Conservation (phyloP, 2,113 vertebrate species). For the Oryzias melastigma region DNA sequence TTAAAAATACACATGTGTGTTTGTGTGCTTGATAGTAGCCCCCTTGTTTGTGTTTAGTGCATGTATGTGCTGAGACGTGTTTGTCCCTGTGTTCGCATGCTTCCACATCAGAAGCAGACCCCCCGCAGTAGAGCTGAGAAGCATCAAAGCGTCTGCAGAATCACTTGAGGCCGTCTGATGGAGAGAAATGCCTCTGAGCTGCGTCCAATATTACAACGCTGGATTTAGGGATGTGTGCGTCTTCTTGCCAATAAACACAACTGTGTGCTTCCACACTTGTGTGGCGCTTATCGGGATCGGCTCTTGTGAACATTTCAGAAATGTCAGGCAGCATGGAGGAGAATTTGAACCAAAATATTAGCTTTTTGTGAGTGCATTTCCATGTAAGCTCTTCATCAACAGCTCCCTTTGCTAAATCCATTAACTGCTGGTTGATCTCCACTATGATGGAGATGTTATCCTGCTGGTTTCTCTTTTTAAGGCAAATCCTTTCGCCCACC, state of each 20-base stretch:
- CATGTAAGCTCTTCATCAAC: no score
- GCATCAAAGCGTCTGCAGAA: conserved; percentile 55
- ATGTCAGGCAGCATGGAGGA: no score
- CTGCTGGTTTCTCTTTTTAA: no score
- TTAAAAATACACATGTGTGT: background rate
- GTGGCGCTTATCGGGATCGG: no score
- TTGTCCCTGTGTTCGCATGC: conserved; percentile 10
- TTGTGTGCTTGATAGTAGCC: background rate
- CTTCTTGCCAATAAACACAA: background rate
- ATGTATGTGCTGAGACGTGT: background rate
- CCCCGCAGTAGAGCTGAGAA: conserved; percentile 11
- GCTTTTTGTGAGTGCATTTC: no score
- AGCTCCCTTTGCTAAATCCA: no score
- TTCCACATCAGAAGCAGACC: conserved; percentile 24
- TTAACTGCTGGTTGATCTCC: no score
- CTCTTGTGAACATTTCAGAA: no score
- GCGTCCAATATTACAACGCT: background rate
- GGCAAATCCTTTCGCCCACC: no score
- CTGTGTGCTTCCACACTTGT: no score
- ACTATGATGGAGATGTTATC: no score
- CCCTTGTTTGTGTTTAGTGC: conserved; percentile 4
- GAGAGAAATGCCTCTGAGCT: conserved; percentile 16
- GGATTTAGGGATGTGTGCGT: background rate
- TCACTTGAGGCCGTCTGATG: conserved; percentile 41
- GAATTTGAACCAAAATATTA: no score